Percentiles rank a stretch among this genome's conserved stretches.
Conservation (phyloP, 2,113 vertebrate genomes). For the Ciconia boyciana region DNA sequence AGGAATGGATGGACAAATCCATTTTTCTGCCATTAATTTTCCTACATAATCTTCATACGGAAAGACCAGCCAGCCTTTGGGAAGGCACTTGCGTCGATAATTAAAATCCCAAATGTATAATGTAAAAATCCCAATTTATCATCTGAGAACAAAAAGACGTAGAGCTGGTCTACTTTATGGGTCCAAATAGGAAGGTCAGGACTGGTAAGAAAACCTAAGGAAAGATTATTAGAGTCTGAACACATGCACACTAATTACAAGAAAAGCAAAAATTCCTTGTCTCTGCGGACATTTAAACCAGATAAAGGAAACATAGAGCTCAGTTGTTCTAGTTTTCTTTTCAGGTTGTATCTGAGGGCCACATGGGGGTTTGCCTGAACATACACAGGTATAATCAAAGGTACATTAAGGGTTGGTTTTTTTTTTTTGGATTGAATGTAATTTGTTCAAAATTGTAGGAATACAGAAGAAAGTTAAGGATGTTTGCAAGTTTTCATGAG, state of each 20-base stretch:
- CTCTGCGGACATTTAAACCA: background rate
- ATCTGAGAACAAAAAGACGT: background rate
- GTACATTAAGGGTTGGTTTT: fast-evolving
- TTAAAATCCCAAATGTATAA: conserved; percentile 19
- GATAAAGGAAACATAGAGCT: background rate
- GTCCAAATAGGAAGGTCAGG: background rate
- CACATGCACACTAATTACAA: background rate
- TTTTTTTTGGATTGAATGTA: fast-evolving
- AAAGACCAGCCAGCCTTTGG: background rate
- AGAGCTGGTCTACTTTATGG: background rate
- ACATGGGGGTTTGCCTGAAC: fast-evolving
- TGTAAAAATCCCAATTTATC: too few relatives aligned
- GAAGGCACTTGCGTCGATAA: background rate
- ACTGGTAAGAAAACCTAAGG: background rate
- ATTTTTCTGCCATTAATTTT: background rate
- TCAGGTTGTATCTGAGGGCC: background rate
- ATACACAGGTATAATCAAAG: background rate
- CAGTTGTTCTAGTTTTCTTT: background rate
- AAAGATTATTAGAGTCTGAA: background rate
- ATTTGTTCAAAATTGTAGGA: background rate
- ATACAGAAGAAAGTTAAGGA: background rate
- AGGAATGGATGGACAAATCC: background rate
- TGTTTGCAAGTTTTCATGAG: background rate
- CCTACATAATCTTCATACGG: background rate
- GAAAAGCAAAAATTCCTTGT: background rate